Evolutionary conservation across 1,140 invertebrate species (phyloP), one percentile per base, ranked within the genome.

Genomic region (Drosophila sproati): DNA sequence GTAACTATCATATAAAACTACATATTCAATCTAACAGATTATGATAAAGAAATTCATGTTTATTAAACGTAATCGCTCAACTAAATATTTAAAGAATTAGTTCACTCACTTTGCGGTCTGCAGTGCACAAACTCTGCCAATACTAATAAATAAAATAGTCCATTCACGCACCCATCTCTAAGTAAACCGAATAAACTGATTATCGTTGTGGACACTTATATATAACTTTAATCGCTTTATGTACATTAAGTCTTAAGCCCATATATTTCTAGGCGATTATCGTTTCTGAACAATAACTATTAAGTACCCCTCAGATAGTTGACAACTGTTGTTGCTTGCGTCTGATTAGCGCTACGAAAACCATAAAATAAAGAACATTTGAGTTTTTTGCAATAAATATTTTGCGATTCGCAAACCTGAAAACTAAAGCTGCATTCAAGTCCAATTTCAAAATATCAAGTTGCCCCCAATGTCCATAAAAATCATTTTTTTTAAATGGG

Each of bases 301-400:
- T 31, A 55, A 63, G 54, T 12, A 66, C 39, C 32, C 41, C 20
- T 28, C 62, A 52, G 59, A 64, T 59, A 57, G 29, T 63, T 59
- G 28, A 72, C 31, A 34, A 41, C 62, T 50, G n/a, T 35, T 51
- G 47, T 57, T 52, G 20, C 52, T 59, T 39, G 7, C 20, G 52
- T 7, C 52, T 39, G 81, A 85, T 83, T 83, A 80, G 59, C 50
- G 48, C 41, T 72, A 12, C 28, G 20, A 51, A 72, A 77, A 59
- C 64, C 68, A 61, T 62, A 47, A 77, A 31, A 48, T 12, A 12
- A 12, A 12, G 12, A 12, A 12, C 0, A 0, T 12, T 12, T 12
- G 12, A 12, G 12, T 12, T 12, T 12, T 12, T 51, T 60, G 52
- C 4, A 56, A 61, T 4, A 5, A 54, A n/a, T 61, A 41, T 56